Base-by-base conservation (phyloP, 2,113 vertebrate species). In the Gnathonemus echidnorhynchus region DNA sequence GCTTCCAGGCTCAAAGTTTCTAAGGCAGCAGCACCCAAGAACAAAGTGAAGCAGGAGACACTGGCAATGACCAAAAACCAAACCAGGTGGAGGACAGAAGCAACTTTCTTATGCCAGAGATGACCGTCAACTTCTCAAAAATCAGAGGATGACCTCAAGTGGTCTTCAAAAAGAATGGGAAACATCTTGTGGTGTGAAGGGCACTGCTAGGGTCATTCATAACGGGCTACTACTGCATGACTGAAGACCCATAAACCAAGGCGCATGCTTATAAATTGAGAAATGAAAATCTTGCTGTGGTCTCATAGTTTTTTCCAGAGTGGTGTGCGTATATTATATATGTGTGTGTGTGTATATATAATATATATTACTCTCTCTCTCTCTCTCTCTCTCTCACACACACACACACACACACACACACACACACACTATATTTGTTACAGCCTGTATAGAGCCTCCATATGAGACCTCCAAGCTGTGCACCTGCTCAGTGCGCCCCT, bases 401-500 rank as follows among this genome's bases (percentile, higher is more conserved):
- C 13, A 53, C 39, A 39, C 39, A 11, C 24, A 66, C n/a, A 62
- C 24, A 27, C n/a, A 66, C 9, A 66, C n/a, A 66, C 24, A 62
- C 7, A 27, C 21, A 58, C 56, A 24, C 21, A 58, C 3, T 9
- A 70, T 42, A 80, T 19, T 42, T 80, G 42, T 80, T 80, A 42
- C 17, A 80, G 35, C 2, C 15, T 42, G 39, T 42, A 80, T 42
- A 80, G 35, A 42, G 15, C 35, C 35, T 39, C 35, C 13, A 42
- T 77, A 42, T 42, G 35, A 42, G 74, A 19, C 70, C 0, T 84
- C 87, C 52, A 24, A 39, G 49, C 5, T 9, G 19, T 96, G 92
- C 89, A 99, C 98, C 98, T 99, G 98, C 58, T 99, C 98, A 1
- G 96, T 49, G 3, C 94, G 97, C 88, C 97, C 98, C 95, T 97